Evolutionary conservation across 2,797 vertebrate species (phyloP), one percentile per base, ranked within the genome.

Genomic region (Gouania willdenowi): DNA sequence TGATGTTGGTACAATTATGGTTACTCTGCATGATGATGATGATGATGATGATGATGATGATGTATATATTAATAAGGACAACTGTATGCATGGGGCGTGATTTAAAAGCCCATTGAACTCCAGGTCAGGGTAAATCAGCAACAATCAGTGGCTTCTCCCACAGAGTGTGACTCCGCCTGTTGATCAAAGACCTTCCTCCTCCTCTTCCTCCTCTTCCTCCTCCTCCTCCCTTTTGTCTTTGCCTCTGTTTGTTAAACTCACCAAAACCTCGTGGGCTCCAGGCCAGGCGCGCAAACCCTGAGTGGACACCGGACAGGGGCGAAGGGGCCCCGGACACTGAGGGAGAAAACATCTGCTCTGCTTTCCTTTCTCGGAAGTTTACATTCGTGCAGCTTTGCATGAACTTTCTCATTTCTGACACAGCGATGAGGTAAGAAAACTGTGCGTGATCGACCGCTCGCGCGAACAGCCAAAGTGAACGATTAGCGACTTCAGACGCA

Each of bases 181-280:
- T 69, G 81, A 80, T 82, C 79, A 77, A 64, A 80, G 77, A 70
- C 74, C 78, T 71, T 77, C 82, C 83, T 82, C 75, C 69, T 68
- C 51, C 49, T 49, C 66, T 74, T 76, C 79, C 80, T 71, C 72
- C 64, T 69, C 55, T 52, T 39, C 13, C 13, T 14, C 13, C 13
- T 14, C 13, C 60, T 77, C 68, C 69, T 68, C 51, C 49, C 66
- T 74, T 76, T 79, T 80, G 80, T 81, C 75, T 77, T 71, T 65
- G 48, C 70, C 67, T 30, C 62, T 60, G 60, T 79, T 74, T 60
- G 73, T 73, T 64, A 65, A 83, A 58, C 68, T 77, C 74, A 64
- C 37, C 8, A 23, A 67, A 67, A 53, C 66, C 55, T 66, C 71
- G 51, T 76, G 71, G 68, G 69, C 24, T 39, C 25, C 20, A 38